Conservation (phyloP, 2,113 vertebrate species). For the Neolamprologus longior region DNA sequence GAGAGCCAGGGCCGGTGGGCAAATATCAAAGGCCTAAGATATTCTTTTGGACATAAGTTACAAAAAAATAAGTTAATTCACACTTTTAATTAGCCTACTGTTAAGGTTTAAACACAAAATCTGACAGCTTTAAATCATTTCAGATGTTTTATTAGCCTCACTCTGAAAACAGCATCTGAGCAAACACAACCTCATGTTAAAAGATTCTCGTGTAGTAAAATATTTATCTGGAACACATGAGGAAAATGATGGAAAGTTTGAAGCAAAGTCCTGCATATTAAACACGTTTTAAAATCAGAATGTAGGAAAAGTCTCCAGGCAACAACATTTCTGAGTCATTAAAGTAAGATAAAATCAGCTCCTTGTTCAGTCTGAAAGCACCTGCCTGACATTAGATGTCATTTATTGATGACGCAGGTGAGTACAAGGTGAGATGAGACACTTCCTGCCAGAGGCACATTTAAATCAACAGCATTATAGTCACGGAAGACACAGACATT, state of each 20-base stretch:
- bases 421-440: background rate
- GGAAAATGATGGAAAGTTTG: background rate
- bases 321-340: background rate
- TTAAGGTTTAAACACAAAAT: background rate
- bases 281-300: background rate
- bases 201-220: background rate
- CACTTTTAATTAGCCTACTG: background rate
- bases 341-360: background rate
- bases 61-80: background rate
- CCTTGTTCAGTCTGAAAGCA: background rate
- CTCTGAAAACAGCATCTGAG: background rate
- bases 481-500: fast-evolving
- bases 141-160: background rate
- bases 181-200: background rate
- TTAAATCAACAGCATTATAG: background rate
- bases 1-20: fast-evolving
- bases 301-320: background rate
- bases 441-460: background rate
- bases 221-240: background rate
- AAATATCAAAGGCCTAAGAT: fast-evolving
- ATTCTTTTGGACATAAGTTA: background rate
- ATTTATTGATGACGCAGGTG: fast-evolving
- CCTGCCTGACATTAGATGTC: fast-evolving
- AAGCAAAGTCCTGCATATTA: background rate
- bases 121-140: background rate